A percentile compares a stretch with the other conserved stretches of the same genome.
Evolutionary conservation across 2,113 vertebrate genomes (phyloP).

Genomic region (Clarias macrocephalus): DNA sequence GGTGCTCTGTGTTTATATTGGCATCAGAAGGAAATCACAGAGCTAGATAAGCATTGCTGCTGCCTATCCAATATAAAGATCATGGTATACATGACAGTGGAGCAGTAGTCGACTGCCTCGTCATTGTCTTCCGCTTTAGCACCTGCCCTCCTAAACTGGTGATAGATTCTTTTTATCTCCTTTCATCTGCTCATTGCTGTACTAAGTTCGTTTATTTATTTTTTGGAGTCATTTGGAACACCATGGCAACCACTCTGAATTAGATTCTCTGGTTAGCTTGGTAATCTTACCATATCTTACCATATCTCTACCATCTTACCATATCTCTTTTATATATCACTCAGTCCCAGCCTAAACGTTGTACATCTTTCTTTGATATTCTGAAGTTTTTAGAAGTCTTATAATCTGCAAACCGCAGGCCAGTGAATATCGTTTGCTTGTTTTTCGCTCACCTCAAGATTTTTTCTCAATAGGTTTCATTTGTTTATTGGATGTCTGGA

Average conservation of each 20-base stretch:
- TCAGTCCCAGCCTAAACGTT: background rate
- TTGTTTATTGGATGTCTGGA: background rate
- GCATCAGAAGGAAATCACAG: background rate
- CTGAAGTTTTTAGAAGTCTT: background rate
- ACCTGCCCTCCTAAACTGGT: background rate
- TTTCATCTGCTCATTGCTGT: background rate
- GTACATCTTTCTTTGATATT: background rate
- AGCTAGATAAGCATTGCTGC: conserved; percentile 1
- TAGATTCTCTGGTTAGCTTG: background rate
- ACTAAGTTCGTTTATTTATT: background rate
- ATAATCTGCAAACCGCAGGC: background rate
- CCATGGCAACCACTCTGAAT: background rate
- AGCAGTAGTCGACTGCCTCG: background rate
- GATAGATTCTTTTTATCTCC: background rate
- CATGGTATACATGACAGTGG: too few relatives aligned
- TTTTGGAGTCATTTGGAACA: background rate
- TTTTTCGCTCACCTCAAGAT: background rate
- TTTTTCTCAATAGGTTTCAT: background rate
- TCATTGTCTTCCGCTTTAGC: background rate
- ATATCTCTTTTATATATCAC: background rate
- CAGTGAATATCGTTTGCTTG: background rate
- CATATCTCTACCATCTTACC: too few relatives aligned
- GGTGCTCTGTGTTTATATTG: background rate
- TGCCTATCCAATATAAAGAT: background rate
- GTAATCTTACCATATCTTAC: background rate